These are phyloP conservation scores for Hormaphis cornu DNA, from an alignment of 1,140 invertebrate genomes.

Conservation along the genomic window DNA sequence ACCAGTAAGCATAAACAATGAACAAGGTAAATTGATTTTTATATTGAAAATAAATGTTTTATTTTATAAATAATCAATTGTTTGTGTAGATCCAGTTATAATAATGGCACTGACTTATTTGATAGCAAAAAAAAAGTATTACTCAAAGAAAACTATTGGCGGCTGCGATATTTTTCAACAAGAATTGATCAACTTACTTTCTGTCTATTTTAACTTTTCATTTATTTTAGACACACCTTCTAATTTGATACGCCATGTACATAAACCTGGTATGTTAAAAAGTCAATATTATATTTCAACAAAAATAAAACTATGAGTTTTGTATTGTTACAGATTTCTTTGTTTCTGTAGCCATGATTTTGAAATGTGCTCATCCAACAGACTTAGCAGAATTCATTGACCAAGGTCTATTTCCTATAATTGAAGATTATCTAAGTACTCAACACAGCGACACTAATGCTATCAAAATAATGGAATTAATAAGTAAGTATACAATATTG, in stretches of 20 bases:
- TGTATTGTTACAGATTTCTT: conserved; percentile 8
- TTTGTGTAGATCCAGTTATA: conserved; percentile 10
- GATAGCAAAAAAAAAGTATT: conserved; percentile 12
- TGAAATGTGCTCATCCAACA: conserved; percentile 15
- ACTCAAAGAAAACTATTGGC: background rate
- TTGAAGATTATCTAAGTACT: conserved; percentile 19
- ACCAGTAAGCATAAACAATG: background rate
- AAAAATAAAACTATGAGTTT: background rate
- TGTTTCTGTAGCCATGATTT: background rate
- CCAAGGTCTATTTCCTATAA: background rate
- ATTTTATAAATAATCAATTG: background rate
- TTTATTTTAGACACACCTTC: background rate
- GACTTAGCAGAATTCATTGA: background rate
- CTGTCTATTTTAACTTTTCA: conserved; percentile 7
- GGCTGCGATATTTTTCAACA: conserved; percentile 13
- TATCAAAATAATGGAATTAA: background rate
- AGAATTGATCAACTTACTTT: conserved; percentile 21
- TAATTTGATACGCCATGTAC: conserved; percentile 6
- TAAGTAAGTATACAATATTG: background rate
- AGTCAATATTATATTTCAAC: background rate
- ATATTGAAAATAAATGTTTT: background rate
- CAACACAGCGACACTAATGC: conserved; percentile 1
- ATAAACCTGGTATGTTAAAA: conserved; percentile 1
- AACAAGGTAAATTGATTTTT: conserved; percentile 1
- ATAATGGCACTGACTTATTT: background rate